Evolutionary conservation across 2,113 vertebrate genomes (phyloP).

Genomic region (Proterorhinus semilunaris): DNA sequence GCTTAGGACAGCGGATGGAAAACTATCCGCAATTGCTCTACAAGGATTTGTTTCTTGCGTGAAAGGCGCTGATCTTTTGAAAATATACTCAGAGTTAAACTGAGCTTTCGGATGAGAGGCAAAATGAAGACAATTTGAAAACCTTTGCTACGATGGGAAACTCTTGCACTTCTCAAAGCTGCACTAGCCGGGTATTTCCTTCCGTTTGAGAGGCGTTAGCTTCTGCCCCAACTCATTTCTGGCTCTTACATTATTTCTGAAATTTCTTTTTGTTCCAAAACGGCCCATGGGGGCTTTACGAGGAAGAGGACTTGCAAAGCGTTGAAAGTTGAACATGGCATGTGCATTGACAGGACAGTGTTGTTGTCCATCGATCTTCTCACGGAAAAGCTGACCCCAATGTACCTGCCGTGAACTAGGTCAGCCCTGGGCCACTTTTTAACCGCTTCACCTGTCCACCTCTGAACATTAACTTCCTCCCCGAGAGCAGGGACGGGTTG

Average conservation of each 20-base stretch:
- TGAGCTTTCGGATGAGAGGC: no score
- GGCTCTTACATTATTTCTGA: no score
- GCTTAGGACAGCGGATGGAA: not conserved
- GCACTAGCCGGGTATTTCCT: no score
- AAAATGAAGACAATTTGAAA: no score
- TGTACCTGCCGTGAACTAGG: constrained; percentile 49
- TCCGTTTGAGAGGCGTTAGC: no score
- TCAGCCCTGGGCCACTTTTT: constrained; percentile 57
- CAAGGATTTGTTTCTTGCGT: not conserved
- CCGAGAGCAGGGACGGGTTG: not conserved
- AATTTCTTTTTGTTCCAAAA: no score
- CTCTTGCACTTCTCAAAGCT: no score
- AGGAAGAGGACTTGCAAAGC: no score
- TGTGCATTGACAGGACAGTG: no score
- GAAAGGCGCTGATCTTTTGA: not conserved
- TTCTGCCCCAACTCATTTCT: no score
- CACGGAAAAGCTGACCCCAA: constrained; percentile 68
- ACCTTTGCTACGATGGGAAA: no score
- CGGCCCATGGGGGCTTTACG: not conserved
- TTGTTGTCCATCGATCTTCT: not conserved
- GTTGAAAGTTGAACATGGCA: not conserved
- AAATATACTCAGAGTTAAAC: no score
- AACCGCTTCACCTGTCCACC: constrained; percentile 63
- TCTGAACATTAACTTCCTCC: constrained; percentile 51
- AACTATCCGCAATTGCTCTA: not conserved